phyloP scores from a whole-genome alignment of 1,140 invertebrate genomes.

The Apis laboriosa region DNA sequence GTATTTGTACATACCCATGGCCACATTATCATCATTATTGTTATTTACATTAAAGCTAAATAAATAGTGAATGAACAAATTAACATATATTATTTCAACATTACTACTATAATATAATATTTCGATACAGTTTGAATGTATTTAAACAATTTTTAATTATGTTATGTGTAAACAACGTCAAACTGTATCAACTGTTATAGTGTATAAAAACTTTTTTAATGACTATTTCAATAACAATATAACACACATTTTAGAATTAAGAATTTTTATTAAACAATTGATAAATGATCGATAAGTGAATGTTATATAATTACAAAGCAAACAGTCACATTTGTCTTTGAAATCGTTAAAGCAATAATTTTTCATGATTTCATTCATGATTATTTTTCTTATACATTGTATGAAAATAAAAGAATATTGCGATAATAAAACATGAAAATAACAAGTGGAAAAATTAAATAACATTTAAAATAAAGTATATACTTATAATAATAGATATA shows the following conservation, averaged over 20 bases:
- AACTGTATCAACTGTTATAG: slow-evolving; percentile 79
- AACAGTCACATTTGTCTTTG: slow-evolving; percentile 73
- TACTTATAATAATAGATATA: too few species aligned
- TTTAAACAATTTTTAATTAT: slow-evolving; percentile 49
- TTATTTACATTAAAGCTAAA: slow-evolving; percentile 74
- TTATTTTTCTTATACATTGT: slow-evolving; percentile 1
- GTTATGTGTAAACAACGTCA: slow-evolving; percentile 68
- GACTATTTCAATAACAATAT: slow-evolving; percentile 32
- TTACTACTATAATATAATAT: slow-evolving; percentile 32
- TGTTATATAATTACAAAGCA: slow-evolving; percentile 69
- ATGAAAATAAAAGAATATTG: neutral
- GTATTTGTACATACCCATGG: slow-evolving; percentile 78
- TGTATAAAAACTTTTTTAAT: slow-evolving; percentile 11
- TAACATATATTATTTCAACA: neutral
- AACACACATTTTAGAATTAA: slow-evolving; percentile 13
- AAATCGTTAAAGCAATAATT: slow-evolving; percentile 54
- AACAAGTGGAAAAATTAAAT: neutral
- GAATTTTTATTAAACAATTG: neutral
- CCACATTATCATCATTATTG: slow-evolving; percentile 81
- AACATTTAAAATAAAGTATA: too few species aligned
- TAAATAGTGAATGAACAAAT: neutral
- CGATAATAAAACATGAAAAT: neutral
- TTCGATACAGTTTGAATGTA: slow-evolving; percentile 79
- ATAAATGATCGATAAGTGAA: slow-evolving; percentile 49
- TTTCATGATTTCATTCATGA: neutral